These are phyloP conservation scores for Saturnia pavonia DNA, from an alignment of 2,888 invertebrate genomes.

Conservation along the genomic window DNA sequence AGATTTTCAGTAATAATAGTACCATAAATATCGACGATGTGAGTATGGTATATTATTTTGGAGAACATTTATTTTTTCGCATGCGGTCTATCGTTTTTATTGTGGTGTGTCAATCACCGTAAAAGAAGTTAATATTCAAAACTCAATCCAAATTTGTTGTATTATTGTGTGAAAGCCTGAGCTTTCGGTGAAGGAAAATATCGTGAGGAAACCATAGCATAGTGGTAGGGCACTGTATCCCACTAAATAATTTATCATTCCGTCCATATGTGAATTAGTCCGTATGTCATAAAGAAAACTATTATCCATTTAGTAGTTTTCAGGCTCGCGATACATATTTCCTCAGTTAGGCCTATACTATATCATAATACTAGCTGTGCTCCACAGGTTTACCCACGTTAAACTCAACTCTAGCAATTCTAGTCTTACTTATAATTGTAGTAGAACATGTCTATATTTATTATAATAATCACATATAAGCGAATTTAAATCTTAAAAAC, in stretches of 20 bases:
- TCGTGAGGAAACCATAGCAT: no score
- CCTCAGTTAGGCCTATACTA: neutral
- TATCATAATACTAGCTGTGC: neutral
- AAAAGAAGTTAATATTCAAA: no score
- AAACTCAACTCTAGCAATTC: no score
- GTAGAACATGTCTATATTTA: no score
- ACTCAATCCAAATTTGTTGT: no score
- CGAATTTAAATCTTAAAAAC: neutral
- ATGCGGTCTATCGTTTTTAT: neutral
- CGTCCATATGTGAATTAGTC: no score
- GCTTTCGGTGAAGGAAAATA: no score
- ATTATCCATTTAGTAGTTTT: neutral
- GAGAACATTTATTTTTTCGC: neutral
- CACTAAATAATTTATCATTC: no score
- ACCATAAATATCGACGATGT: neutral
- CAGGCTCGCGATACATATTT: neutral
- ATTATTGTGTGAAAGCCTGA: no score
- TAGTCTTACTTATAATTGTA: no score
- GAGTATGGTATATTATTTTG: neutral
- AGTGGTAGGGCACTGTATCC: no score
- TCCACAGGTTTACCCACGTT: neutral
- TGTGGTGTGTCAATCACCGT: neutral
- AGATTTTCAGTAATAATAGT: neutral
- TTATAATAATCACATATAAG: conserved; percentile 25
- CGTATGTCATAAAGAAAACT: no score